Base-by-base conservation (phyloP, 2,888 invertebrate genomes). In the Lepetodrilus schrolli region DNA sequence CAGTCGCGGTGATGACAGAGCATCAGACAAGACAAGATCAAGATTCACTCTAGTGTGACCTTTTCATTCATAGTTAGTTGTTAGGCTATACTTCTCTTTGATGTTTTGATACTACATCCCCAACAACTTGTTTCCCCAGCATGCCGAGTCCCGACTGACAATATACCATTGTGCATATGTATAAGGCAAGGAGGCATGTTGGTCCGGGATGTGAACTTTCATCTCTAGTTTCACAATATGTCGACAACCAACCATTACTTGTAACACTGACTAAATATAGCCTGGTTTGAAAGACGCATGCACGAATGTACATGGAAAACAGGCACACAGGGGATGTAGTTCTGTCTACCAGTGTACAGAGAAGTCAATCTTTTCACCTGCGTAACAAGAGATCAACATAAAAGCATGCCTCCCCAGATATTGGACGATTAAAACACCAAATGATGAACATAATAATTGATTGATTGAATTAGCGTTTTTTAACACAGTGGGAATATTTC, bases 71-170 rank as follows among this genome's bases (percentile, higher is more conserved):
- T 17, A 5, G 43, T 17, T 36, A 26, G 10, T 47, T 30, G 13
- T 17, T 21, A 47, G 30, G 43, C 17, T 26, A 68, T 43, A 43
- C 43, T 34, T 23, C 26, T n/a, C 47, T 47, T 47, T 47, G 47
- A 43, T 43, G 30, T 8, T 43, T 38, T 47, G 47, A 68, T 68
- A 68, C 43, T 43, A 43, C 30, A 38, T 38, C n/a, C 43, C 47
- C 23, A 4, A 23, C 47, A 68, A 43, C 47, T 68, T 23, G 30
- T 58, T 58, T 58, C 58, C 34, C 58, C 58, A 43, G 43, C 17
- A 43, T 43, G 17, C 13, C 34, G 34, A n/a, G n/a, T n/a, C n/a
- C n/a, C n/a, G n/a, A n/a, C n/a, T n/a, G 17, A 58, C 58, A 58
- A 58, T 26, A 30, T 17, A 23, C 58, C 30, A 17, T 58, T 58